A percentile compares a stretch with the other conserved stretches of the same genome.
Evolutionary conservation across 2,797 vertebrate species (phyloP).

Genomic region (Hydrocynus forskahlii): DNA sequence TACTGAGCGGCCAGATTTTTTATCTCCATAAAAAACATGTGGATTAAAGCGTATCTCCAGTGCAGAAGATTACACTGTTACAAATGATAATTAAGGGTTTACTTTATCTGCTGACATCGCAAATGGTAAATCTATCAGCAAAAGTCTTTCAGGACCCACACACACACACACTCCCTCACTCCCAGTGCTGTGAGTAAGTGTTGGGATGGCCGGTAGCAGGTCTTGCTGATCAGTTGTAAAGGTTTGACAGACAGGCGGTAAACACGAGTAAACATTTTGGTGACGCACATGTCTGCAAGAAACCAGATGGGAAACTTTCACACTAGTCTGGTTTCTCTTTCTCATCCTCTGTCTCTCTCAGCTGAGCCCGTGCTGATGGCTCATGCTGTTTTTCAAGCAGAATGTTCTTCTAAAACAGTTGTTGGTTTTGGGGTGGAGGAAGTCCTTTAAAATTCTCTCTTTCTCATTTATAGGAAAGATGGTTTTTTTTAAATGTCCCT

Average conservation of each 20-base stretch:
- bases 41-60: constrained; percentile 16
- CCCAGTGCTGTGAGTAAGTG: constrained; percentile 41
- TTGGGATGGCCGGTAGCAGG: constrained; percentile 26
- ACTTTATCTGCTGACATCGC: constrained; percentile 42
- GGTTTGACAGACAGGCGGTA: constrained; percentile 40
- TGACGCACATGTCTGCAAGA: constrained; percentile 42
- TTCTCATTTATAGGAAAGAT: too few relatives aligned
- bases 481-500: too few relatives aligned
- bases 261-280: constrained; percentile 38
- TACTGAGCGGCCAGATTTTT: background rate
- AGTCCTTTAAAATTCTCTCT: too few relatives aligned
- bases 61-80: constrained; percentile 31
- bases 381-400: background rate
- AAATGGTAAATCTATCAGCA: constrained; percentile 54
- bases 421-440: too few relatives aligned
- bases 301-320: constrained; percentile 48
- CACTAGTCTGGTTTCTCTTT: constrained; percentile 48
- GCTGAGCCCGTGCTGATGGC: background rate
- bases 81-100: constrained; percentile 47
- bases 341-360: background rate
- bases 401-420: background rate
- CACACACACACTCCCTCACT: background rate
- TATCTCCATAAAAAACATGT: constrained; percentile 23
- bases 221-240: constrained; percentile 32
- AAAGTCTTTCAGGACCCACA: background rate